Conservation (phyloP, 1,140 invertebrate genomes). For the Eriocheir sinensis region DNA sequence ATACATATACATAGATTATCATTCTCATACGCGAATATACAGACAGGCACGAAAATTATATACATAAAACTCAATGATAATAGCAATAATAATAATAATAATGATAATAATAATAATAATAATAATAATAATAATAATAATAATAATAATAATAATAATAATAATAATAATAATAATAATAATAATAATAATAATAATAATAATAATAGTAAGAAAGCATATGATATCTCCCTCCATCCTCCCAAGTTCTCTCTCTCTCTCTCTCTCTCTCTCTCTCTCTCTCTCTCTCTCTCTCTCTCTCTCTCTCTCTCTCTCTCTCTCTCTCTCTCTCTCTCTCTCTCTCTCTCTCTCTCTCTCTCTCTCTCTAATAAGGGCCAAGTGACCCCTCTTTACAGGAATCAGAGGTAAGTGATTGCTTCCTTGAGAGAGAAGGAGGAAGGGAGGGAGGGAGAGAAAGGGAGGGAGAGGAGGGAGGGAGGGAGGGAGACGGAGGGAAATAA, state of each 20-base stretch:
- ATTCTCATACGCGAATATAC: neutral
- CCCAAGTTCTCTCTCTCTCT: conserved; percentile 23
- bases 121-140: no score
- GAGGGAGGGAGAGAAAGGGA: neutral
- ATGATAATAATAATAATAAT: no score
- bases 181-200: no score
- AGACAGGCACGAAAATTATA: no score
- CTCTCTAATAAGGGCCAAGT: conserved; percentile 12
- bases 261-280: neutral
- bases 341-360: conserved; percentile 22
- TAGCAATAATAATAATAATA: no score
- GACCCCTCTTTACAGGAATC: conserved; percentile 9
- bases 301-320: conserved; percentile 32
- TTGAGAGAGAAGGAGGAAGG: no score
- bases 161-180: no score
- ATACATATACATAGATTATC: conserved; percentile 12
- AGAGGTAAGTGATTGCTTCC: conserved; percentile 19
- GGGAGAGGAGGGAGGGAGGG: neutral
- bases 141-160: no score
- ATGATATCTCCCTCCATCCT: no score
- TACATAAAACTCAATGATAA: no score
- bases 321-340: conserved; percentile 47
- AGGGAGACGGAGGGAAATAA: no score
- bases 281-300: conserved; percentile 22
- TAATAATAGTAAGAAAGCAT: no score